Conservation (phyloP, 1,140 invertebrate genomes). For the Campoletis sonorensis region DNA sequence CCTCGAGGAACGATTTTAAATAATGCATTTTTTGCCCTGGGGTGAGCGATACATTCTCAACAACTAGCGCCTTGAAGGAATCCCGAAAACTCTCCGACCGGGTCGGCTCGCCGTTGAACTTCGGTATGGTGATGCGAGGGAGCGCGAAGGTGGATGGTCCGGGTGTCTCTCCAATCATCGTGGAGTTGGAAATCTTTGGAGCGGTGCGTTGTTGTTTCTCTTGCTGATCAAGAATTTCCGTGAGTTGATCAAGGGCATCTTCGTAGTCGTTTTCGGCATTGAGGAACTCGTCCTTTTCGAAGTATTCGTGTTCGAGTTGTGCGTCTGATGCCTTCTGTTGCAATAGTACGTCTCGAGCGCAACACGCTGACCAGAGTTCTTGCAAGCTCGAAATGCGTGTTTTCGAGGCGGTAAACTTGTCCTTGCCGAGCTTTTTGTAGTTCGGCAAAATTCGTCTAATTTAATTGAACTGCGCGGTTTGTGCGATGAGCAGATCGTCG, state of each 20-base stretch:
- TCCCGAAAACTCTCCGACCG: constrained; percentile 34
- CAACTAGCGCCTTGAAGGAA: constrained; percentile 9
- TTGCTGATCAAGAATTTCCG: constrained; percentile 17
- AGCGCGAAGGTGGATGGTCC: constrained; percentile 1
- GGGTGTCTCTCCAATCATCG: neutral
- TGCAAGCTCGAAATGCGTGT: constrained; percentile 5
- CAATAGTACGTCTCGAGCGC: constrained; percentile 5
- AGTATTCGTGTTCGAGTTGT: constrained; percentile 1
- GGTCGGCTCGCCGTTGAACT: constrained; percentile 22
- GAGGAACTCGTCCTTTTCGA: neutral
- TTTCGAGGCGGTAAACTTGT: constrained; percentile 12
- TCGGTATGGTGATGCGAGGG: constrained; percentile 14
- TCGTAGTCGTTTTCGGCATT: constrained; percentile 4
- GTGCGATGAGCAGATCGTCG: no score
- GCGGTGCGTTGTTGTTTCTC: neutral
- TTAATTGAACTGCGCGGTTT: neutral
- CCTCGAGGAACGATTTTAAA: no score
- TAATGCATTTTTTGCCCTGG: no score
- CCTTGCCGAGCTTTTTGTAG: constrained; percentile 11
- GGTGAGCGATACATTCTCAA: no score
- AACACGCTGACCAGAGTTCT: constrained; percentile 19
- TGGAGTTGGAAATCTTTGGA: neutral
- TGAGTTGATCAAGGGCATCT: constrained; percentile 31
- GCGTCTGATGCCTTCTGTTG: neutral
- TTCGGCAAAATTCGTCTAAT: constrained; percentile 5